Percentiles rank a stretch among this genome's conserved stretches.
These are phyloP conservation scores for Hippotragus niger DNA, from an alignment of 2,113 vertebrate genomes.

Conservation along the genomic window DNA sequence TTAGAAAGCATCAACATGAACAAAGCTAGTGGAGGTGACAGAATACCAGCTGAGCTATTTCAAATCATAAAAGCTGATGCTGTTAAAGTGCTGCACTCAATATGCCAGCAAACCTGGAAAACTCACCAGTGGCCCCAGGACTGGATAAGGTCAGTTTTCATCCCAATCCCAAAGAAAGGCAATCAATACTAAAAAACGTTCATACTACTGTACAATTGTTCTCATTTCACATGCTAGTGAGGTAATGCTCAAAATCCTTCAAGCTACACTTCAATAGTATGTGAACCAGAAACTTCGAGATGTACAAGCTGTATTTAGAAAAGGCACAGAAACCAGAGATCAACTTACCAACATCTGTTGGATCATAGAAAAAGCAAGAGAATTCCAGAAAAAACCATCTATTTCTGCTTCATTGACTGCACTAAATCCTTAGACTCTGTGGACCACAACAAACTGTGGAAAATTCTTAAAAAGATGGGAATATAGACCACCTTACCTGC, in stretches of 20 bases:
- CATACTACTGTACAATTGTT: neutral
- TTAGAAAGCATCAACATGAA: neutral
- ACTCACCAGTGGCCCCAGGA: neutral
- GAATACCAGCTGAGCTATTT: neutral
- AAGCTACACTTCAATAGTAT: neutral
- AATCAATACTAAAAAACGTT: neutral
- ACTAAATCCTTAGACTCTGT: neutral
- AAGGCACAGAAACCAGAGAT: neutral
- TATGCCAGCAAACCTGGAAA: neutral
- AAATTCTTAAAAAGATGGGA: neutral
- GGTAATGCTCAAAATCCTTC: neutral
- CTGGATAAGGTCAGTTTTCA: neutral
- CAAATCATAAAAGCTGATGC: neutral
- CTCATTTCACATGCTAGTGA: neutral
- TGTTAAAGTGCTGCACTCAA: neutral
- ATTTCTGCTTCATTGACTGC: neutral
- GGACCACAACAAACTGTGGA: neutral
- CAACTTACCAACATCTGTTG: neutral
- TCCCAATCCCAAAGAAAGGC: neutral
- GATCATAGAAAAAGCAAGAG: neutral
- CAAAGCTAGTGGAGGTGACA: neutral
- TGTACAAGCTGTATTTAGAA: neutral
- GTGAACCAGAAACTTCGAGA: neutral
- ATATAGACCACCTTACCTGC: neutral
- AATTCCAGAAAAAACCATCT: neutral